A percentile compares a stretch with the other conserved stretches of the same genome.
phyloP scores from a whole-genome alignment of 2,797 vertebrate genomes.

The Columba guinea region DNA sequence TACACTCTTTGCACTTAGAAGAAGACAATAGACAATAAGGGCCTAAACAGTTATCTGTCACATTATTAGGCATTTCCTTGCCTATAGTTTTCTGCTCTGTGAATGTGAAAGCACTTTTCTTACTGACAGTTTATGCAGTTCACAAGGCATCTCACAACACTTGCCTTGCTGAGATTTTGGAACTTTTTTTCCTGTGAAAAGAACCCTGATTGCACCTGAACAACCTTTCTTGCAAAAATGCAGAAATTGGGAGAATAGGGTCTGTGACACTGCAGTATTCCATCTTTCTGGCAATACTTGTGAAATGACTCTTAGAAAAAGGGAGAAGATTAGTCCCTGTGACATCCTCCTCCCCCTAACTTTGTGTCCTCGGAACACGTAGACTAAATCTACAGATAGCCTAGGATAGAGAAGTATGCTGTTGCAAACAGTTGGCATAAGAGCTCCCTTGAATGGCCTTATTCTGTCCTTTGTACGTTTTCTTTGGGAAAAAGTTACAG shows the following conservation, averaged over 20 bases:
- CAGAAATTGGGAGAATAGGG: not conserved
- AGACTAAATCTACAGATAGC: not conserved
- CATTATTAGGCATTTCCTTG: not conserved
- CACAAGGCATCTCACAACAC: not conserved
- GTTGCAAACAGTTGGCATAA: not conserved
- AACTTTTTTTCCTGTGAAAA: not conserved
- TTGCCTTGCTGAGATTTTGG: not conserved
- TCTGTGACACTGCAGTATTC: not conserved
- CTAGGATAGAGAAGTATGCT: not conserved
- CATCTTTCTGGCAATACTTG: not conserved
- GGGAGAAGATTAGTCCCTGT: not conserved
- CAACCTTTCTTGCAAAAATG: not conserved
- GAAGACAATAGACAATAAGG: not conserved
- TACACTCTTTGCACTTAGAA: not conserved
- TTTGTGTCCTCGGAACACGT: not conserved
- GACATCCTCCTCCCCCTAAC: not conserved
- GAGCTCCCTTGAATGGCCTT: not conserved
- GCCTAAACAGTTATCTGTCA: not conserved
- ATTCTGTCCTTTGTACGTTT: not conserved
- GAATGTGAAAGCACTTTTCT: not conserved
- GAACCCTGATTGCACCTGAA: not conserved
- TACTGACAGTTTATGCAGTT: not conserved
- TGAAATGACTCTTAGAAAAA: not conserved
- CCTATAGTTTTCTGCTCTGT: not conserved
- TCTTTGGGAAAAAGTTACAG: not conserved